Percentiles rank a stretch among this genome's conserved stretches.
These are phyloP conservation scores for Coccyzus lansbergi DNA, from an alignment of 2,797 vertebrate species.

Conservation along the genomic window DNA sequence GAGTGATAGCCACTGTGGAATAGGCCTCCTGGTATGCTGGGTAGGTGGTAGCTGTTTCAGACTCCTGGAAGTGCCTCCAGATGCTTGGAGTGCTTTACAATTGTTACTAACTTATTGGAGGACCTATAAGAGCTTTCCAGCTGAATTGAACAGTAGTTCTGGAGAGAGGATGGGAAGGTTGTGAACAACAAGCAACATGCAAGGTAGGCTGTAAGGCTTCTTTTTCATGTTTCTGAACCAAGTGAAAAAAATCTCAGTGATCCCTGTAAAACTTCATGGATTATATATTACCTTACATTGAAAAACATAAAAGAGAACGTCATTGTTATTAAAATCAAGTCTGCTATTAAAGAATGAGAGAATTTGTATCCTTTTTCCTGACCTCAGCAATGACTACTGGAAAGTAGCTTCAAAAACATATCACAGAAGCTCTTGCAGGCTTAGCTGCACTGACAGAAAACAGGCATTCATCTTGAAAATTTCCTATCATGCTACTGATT, in stretches of 20 bases:
- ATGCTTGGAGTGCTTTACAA: constrained; percentile 5
- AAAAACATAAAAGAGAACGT: not conserved
- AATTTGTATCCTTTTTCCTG: not conserved
- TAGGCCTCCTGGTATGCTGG: not conserved
- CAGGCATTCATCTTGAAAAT: constrained; percentile 2
- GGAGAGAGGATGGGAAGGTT: not conserved
- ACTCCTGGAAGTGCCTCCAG: constrained; percentile 20
- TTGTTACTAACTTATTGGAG: not conserved
- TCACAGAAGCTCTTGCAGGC: not conserved
- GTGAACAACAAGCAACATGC: not conserved
- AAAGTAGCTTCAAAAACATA: not conserved
- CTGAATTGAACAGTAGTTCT: not conserved
- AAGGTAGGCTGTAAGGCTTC: not conserved
- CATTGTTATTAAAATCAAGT: not conserved
- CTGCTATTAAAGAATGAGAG: not conserved
- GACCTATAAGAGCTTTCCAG: not conserved
- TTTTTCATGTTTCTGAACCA: not conserved
- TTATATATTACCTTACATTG: not conserved
- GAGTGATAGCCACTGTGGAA: not conserved
- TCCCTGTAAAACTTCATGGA: not conserved
- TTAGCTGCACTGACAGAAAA: not conserved
- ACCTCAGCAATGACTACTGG: not conserved
- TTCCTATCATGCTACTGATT: not conserved
- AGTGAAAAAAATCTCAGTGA: not conserved
- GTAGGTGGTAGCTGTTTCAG: constrained; percentile 38